Evolutionary conservation across 2,888 invertebrate species (phyloP), one percentile per base, ranked within the genome.

Genomic region (Sisyra nigra): DNA sequence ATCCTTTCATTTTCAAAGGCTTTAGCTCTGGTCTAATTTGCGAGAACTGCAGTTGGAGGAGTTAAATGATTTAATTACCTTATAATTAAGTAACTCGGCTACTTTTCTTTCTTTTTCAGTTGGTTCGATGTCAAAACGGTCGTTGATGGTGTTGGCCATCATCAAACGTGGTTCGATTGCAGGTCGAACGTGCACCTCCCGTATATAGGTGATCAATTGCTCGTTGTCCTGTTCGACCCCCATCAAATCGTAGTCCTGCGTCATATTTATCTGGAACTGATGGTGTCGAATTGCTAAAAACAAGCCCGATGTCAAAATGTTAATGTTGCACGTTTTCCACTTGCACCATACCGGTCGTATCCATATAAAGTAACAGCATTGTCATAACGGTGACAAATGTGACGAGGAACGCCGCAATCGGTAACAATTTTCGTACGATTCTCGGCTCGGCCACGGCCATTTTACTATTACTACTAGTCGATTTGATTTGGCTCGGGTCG

Each of bases 351-450:
- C 83, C 82, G 63, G 76, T 80, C 52, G 80, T 81, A 59, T 84
- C 80, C 77, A 83, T 83, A 61, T 83, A 84, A 50, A 84, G 72
- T 36, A 84, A 71, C 49, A 85, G 68, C 55, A 81, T 69, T 9
- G 80, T 79, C 76, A 84, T 80, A 24, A 83, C 84, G 24, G 80
- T 80, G 45, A 82, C 80, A 64, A 85, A 85, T 8, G 83, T 82
- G 47, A 82, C 66, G 49, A 84, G 69, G 63, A 83, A 85, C 49
- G 81, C 65, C 38, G 78, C 73, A 29, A 80, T 74, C 1, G 84
- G 82, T 54, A 80, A 60, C 46, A 80, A 62, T 48, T 65, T 61
- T 43, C 71, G 57, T 47, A 48, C n/a, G 15, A 48, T 42, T 29
- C 42, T 44, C 43, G 41, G 43, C 15, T 37, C 37, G 19, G 15